Conservation (phyloP, 2,113 vertebrate species). For the Mobula hypostoma region DNA sequence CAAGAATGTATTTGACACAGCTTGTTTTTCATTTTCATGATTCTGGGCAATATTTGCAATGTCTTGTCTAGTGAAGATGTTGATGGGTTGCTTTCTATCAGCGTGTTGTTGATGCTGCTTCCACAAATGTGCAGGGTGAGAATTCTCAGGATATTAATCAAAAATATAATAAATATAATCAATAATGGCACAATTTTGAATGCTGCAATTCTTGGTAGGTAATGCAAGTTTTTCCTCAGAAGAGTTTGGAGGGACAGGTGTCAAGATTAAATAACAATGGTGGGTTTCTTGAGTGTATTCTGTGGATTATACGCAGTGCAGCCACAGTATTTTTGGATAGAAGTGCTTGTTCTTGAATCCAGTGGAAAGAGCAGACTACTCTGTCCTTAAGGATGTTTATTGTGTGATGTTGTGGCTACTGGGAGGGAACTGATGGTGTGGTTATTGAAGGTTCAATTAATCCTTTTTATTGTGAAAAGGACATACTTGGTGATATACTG, state of each 20-base stretch:
- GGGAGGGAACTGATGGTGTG: not conserved
- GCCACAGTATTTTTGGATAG: not conserved
- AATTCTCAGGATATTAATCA: not conserved
- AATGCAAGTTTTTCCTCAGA: not conserved
- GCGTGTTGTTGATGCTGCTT: not conserved
- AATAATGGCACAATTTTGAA: not conserved
- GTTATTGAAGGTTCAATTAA: not conserved
- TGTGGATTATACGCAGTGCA: not conserved
- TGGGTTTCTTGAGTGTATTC: not conserved
- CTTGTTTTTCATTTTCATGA: not conserved
- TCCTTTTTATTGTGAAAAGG: not conserved
- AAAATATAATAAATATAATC: no score
- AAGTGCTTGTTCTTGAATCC: not conserved
- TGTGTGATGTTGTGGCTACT: not conserved
- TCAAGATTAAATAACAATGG: not conserved
- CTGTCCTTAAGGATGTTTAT: not conserved
- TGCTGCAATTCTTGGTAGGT: not conserved
- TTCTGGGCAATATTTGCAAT: not conserved
- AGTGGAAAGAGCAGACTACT: not conserved
- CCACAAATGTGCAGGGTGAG: not conserved
- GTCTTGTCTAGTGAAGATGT: not conserved
- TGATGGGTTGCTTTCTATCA: not conserved
- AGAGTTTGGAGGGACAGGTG: not conserved
- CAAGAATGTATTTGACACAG: not conserved
- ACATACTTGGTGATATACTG: not conserved